Base-by-base conservation (phyloP, 1,140 invertebrate genomes). In the Drosophila aff. region DNA sequence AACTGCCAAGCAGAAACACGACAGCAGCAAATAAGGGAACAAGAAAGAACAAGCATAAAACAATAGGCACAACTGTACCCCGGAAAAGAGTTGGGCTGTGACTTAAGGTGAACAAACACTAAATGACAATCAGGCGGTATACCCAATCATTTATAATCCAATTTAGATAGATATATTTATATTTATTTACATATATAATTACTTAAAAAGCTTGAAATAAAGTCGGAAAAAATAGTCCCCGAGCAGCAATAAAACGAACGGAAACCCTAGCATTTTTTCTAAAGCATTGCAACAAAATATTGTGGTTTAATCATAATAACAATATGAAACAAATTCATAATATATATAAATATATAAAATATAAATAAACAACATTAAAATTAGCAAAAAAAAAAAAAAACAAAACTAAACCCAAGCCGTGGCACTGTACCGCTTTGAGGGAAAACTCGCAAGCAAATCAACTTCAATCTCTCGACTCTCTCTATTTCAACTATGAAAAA, bases 401-500 rank as follows among this genome's bases (percentile, higher is more conserved):
- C 18, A 23, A 15, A 33, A 13, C 64, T 50, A 59, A 66, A 47
- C 15, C 23, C 18, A 21, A 47, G 36, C 21, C 41, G 11, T 41
- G 64, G 7, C 7, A 69, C 64, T 68, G 68, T 58, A 72, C 65
- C 43, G 3, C 36, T n/a, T 47, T 13, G 57, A 67, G 55, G 52
- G 16, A 46, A 55, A 40, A 26, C 11, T 21, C 4, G 5, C 13
- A 55, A 26, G 49, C 47, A 71, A 71, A 72, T 59, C 69, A 47
- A 71, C 52, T 60, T 50, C 31, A 73, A 61, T 61, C 36, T 23
- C 44, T 50, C 21, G 49, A 23, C 50, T 46, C 18, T 9, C 21
- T 13, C 10, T 44, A 3, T 46, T 6, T 46, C 44, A 55, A 33
- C 52, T 55, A 55, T 55, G 33, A 13, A 28, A 16, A 63, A 38